Conservation (phyloP, 2,888 invertebrate genomes). For the Parnassius orleans region DNA sequence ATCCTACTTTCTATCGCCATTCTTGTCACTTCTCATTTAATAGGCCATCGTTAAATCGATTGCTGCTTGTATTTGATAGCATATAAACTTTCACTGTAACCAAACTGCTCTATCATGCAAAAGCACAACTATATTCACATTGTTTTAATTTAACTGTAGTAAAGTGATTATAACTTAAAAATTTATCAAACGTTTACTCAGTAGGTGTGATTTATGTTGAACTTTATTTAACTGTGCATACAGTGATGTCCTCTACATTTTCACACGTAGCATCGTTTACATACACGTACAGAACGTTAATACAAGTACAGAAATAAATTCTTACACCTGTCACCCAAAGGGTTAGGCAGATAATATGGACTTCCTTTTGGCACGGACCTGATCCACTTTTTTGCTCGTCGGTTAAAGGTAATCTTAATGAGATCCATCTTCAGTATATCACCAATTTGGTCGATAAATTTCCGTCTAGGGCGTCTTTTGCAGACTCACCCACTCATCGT, state of each 20-base stretch:
- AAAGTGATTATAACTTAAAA: neutral
- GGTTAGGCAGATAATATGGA: too few relatives aligned
- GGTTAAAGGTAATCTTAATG: too few relatives aligned
- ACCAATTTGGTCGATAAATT: too few relatives aligned
- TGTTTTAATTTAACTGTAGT: neutral
- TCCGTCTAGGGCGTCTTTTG: too few relatives aligned
- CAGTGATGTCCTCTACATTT: constrained; percentile 27
- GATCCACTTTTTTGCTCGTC: too few relatives aligned
- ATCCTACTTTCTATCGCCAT: constrained; percentile 22
- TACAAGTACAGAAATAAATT: too few relatives aligned
- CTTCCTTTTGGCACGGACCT: too few relatives aligned
- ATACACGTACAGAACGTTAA: too few relatives aligned
- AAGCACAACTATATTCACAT: neutral
- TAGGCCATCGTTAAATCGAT: constrained; percentile 11
- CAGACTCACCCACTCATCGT: too few relatives aligned
- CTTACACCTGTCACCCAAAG: too few relatives aligned
- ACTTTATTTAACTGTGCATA: constrained; percentile 37
- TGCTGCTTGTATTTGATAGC: constrained; percentile 15
- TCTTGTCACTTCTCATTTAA: constrained; percentile 19
- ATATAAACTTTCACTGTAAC: constrained; percentile 23
- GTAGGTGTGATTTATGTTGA: constrained; percentile 41
- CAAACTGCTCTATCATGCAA: constrained; percentile 1
- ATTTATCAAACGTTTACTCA: constrained; percentile 21
- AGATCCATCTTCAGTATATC: too few relatives aligned
- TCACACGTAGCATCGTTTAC: too few relatives aligned